Evolutionary conservation across 1,140 invertebrate genomes (phyloP).

Genomic region (Aphaenogaster rudis): DNA sequence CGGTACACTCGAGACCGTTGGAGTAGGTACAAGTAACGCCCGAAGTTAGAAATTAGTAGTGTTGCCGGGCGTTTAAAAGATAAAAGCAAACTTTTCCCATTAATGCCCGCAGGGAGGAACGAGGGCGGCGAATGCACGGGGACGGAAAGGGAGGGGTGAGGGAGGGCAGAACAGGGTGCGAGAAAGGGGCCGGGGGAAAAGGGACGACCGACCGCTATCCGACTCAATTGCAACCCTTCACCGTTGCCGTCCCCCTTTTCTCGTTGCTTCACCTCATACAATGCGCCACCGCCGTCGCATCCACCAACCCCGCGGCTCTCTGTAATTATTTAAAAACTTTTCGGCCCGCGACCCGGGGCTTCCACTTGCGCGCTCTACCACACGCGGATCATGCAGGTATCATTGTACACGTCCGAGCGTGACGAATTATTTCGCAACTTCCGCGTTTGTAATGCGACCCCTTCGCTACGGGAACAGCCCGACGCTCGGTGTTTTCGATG

Average conservation of each 20-base stretch:
- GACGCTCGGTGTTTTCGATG: slow-evolving; percentile 34
- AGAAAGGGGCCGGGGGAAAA: slow-evolving; percentile 30
- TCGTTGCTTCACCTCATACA: slow-evolving; percentile 8
- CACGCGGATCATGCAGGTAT: slow-evolving; percentile 60
- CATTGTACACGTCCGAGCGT: slow-evolving; percentile 63
- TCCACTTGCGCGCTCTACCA: slow-evolving; percentile 27
- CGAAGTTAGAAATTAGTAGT: slow-evolving; percentile 86
- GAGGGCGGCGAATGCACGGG: slow-evolving; percentile 59
- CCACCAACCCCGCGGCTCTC: slow-evolving; percentile 54
- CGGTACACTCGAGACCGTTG: slow-evolving; percentile 71
- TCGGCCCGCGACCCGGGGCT: slow-evolving; percentile 62
- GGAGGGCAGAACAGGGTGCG: slow-evolving; percentile 37
- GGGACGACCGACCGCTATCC: slow-evolving; percentile 70
- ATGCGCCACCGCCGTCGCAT: slow-evolving; percentile 21
- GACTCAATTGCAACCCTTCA: slow-evolving; percentile 83
- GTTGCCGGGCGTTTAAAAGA: slow-evolving; percentile 86
- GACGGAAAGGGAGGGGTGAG: not conserved
- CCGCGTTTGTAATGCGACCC: slow-evolving; percentile 44
- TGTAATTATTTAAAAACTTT: slow-evolving; percentile 87
- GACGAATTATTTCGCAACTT: slow-evolving; percentile 70
- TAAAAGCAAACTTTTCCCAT: slow-evolving; percentile 87
- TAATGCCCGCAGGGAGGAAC: slow-evolving; percentile 81
- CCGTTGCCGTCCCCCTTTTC: slow-evolving; percentile 24
- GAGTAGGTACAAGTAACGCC: slow-evolving; percentile 83
- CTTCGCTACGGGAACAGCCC: not conserved